Evolutionary conservation across 2,113 vertebrate genomes (phyloP).

Genomic region (Tonatia bakeri): DNA sequence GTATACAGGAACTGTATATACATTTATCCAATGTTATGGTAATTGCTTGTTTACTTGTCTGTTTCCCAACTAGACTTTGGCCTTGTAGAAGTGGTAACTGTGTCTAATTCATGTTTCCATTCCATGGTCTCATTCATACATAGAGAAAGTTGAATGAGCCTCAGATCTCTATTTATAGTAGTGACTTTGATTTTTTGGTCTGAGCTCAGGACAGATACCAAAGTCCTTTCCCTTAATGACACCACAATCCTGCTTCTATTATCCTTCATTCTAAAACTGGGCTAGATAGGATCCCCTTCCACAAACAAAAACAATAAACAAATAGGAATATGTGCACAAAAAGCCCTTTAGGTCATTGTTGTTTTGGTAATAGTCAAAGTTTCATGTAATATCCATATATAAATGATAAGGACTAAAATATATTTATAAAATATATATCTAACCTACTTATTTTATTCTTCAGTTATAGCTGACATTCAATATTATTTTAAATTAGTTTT

Average conservation of each 20-base stretch:
- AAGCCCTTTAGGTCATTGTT: neutral
- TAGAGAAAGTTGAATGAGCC: neutral
- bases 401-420: conserved; percentile 7
- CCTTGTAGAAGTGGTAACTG: neutral
- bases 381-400: neutral
- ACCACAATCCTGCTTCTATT: neutral
- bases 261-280: neutral
- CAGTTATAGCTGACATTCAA: neutral
- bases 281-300: neutral
- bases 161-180: neutral
- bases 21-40: neutral
- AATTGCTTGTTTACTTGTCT: neutral
- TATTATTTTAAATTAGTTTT: neutral
- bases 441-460: neutral
- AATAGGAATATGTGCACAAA: neutral
- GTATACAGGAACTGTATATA: neutral
- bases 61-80: neutral
- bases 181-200: conserved; percentile 8
- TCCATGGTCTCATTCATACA: conserved; percentile 10
- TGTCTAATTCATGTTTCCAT: neutral
- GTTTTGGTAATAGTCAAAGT: neutral
- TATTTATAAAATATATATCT: neutral
- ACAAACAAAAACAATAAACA: neutral
- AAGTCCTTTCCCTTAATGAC: neutral
- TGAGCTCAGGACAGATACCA: neutral